These are phyloP conservation scores for Schlechtendalia chinensis DNA, from an alignment of 1,140 invertebrate genomes.

Conservation along the genomic window DNA sequence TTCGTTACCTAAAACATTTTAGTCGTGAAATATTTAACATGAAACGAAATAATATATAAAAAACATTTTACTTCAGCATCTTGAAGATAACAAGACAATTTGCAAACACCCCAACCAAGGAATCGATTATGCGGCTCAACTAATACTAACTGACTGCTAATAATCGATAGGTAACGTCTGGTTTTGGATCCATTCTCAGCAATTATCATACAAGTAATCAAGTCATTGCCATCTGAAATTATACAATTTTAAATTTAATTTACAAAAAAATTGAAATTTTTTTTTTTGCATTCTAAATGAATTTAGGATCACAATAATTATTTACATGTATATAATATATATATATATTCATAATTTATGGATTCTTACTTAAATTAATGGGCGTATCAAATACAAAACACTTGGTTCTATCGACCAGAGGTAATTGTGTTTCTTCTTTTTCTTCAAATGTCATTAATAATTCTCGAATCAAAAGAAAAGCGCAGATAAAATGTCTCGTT, in stretches of 20 bases:
- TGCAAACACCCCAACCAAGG: slow-evolving; percentile 94
- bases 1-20: slow-evolving; percentile 63
- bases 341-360: too few relatives aligned
- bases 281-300: too few relatives aligned
- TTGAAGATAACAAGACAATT: slow-evolving; percentile 85
- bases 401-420: slow-evolving; percentile 83
- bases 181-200: slow-evolving; percentile 86
- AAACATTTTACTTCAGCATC: slow-evolving; percentile 67
- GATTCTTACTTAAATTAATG: slow-evolving; percentile 52
- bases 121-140: slow-evolving; percentile 92
- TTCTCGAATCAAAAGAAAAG: slow-evolving; percentile 89
- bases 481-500: slow-evolving; percentile 86
- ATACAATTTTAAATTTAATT: background rate
- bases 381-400: slow-evolving; percentile 69
- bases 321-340: background rate
- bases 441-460: slow-evolving; percentile 77
- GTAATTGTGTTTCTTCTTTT: slow-evolving; percentile 83
- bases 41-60: slow-evolving; percentile 19
- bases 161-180: slow-evolving; percentile 90
- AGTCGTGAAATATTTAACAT: background rate
- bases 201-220: slow-evolving; percentile 92
- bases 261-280: background rate
- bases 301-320: too few relatives aligned
- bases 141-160: slow-evolving; percentile 86
- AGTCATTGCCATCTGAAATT: slow-evolving; percentile 71